Evolutionary conservation across 2,888 invertebrate species (phyloP).

Genomic region (Anarsia innoxiella): DNA sequence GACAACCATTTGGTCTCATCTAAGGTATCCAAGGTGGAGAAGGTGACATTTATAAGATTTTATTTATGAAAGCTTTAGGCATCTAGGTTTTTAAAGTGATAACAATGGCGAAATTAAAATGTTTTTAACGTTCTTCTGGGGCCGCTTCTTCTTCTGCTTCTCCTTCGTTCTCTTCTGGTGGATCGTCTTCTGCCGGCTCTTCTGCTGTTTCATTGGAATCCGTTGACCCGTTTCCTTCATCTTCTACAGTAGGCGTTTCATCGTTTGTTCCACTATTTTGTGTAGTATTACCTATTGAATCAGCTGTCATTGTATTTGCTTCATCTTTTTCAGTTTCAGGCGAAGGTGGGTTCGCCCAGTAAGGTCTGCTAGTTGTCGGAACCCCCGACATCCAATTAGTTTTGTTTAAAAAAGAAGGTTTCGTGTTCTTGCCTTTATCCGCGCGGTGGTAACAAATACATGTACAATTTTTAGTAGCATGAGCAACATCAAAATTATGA

Average conservation of each 20-base stretch:
- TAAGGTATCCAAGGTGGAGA: too few species aligned
- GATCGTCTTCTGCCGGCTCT: too few species aligned
- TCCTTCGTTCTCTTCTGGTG: too few species aligned
- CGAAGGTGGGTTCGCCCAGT: slow-evolving; percentile 1
- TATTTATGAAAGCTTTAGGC: too few species aligned
- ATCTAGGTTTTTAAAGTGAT: too few species aligned
- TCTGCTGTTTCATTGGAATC: not conserved
- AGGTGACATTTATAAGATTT: too few species aligned
- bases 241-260: not conserved
- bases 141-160: too few species aligned
- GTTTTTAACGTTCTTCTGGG: too few species aligned
- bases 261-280: not conserved
- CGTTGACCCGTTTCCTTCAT: not conserved
- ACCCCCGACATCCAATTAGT: slow-evolving; percentile 33
- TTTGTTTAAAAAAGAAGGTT: slow-evolving; percentile 9
- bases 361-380: slow-evolving; percentile 35
- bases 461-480: slow-evolving; percentile 39
- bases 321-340: not conserved
- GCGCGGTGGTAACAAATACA: slow-evolving; percentile 44
- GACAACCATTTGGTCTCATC: too few species aligned
- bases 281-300: not conserved
- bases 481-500: slow-evolving; percentile 39
- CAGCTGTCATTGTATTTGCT: not conserved
- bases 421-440: slow-evolving; percentile 28
- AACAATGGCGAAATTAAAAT: too few species aligned